A percentile compares a stretch with the other conserved stretches of the same genome.
These are phyloP conservation scores for Dryomyza anilis DNA, from an alignment of 2,888 invertebrate species.

Conservation along the genomic window DNA sequence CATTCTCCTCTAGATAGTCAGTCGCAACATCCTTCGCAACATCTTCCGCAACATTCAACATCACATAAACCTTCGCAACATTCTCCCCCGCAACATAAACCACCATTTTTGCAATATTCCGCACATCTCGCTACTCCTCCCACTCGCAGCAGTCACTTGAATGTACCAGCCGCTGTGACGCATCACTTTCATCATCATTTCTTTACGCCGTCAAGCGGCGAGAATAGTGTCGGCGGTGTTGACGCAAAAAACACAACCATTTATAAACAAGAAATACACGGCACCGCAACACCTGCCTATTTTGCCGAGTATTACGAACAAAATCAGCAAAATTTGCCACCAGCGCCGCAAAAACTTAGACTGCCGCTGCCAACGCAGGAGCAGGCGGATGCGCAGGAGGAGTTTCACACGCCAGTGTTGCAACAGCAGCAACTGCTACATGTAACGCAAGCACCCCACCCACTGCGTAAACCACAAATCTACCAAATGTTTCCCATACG, in stretches of 20 bases:
- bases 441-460: slow-evolving; percentile 36
- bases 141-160: slow-evolving; percentile 22
- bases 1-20: neutral
- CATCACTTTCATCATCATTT: slow-evolving; percentile 62
- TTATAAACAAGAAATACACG: neutral
- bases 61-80: neutral
- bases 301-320: neutral
- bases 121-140: no score
- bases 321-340: slow-evolving; percentile 24
- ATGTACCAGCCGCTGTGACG: slow-evolving; percentile 42
- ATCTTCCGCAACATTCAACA: neutral
- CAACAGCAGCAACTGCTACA: slow-evolving; percentile 36
- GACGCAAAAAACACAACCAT: slow-evolving; percentile 22
- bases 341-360: slow-evolving; percentile 38
- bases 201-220: slow-evolving; percentile 47
- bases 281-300: neutral
- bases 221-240: slow-evolving; percentile 23
- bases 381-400: no score
- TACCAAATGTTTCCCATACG: slow-evolving; percentile 35
- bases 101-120: no score
- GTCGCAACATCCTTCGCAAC: neutral
- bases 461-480: slow-evolving; percentile 41
- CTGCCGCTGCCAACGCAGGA: slow-evolving; percentile 22
- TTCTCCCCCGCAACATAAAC: neutral
- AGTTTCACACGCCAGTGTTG: slow-evolving; percentile 9